Evolutionary conservation across 1,140 invertebrate species (phyloP).

Genomic region (Drosophila ambigua): DNA sequence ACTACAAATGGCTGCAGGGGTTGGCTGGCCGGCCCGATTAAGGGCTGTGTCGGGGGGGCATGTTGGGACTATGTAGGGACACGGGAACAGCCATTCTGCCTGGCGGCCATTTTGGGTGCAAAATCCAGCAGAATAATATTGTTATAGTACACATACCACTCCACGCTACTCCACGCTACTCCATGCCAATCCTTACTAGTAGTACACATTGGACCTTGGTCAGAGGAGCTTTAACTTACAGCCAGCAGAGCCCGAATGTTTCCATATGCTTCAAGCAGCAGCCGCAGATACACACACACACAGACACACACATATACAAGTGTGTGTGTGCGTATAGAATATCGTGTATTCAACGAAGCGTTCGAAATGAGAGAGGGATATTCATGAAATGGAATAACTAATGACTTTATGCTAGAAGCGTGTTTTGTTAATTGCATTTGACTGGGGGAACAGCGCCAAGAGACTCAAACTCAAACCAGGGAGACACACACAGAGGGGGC

Average conservation of each 20-base stretch:
- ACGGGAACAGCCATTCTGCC: not conserved
- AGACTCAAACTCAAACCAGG: constrained; percentile 7
- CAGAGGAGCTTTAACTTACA: constrained; percentile 7
- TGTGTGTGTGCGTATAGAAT: too few species aligned
- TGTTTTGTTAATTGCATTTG: constrained; percentile 82
- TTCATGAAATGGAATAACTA: constrained; percentile 82
- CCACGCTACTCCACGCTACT: too few species aligned
- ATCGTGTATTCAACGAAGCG: constrained; percentile 48
- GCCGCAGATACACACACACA: constrained; percentile 16
- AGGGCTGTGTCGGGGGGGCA: not conserved
- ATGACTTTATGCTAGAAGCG: constrained; percentile 81
- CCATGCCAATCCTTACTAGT: too few species aligned
- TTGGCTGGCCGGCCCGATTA: not conserved
- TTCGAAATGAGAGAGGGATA: constrained; percentile 68
- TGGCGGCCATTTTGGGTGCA: constrained; percentile 43
- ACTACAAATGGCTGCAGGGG: constrained; percentile 51
- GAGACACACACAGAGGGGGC: not conserved
- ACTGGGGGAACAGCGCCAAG: constrained; percentile 57
- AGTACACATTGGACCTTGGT: too few species aligned
- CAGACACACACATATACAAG: constrained; percentile 20
- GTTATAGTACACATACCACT: constrained; percentile 25
- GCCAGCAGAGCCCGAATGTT: too few species aligned
- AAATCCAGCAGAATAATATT: constrained; percentile 78
- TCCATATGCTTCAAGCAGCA: constrained; percentile 66
- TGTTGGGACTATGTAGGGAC: not conserved